These are phyloP conservation scores for Acinonyx jubatus DNA, from an alignment of 2,113 vertebrate genomes.

Conservation along the genomic window DNA sequence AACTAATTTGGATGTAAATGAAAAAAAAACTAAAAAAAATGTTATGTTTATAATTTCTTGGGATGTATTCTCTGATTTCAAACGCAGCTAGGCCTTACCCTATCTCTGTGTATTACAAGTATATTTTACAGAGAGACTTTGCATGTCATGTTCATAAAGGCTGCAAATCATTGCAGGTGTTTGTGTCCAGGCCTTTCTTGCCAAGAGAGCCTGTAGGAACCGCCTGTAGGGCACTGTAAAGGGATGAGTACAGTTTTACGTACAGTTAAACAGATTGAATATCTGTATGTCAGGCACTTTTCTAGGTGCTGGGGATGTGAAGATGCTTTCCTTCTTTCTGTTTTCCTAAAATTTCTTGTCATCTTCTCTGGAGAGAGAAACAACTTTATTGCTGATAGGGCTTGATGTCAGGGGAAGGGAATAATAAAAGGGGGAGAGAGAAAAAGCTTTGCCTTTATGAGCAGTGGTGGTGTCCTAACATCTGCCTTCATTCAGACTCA, in stretches of 20 bases:
- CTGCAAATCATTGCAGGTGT: not conserved
- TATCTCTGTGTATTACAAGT: not conserved
- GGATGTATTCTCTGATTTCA: not conserved
- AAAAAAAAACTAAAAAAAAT: not conserved
- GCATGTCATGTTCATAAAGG: not conserved
- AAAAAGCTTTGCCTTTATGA: not conserved
- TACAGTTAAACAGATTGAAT: not conserved
- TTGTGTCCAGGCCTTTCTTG: not conserved
- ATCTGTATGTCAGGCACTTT: not conserved
- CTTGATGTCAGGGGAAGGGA: not conserved
- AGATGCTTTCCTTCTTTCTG: not conserved
- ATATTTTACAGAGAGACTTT: not conserved
- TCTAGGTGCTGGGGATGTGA: not conserved
- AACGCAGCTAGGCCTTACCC: not conserved
- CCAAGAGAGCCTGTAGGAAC: too few relatives aligned
- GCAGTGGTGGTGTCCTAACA: not conserved
- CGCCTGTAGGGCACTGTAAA: not conserved
- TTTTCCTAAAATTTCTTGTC: not conserved
- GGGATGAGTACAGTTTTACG: not conserved
- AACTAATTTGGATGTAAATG: too few relatives aligned
- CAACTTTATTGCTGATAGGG: not conserved
- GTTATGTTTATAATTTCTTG: not conserved
- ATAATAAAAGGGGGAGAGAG: not conserved
- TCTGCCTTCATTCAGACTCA: not conserved
- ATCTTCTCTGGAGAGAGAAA: not conserved